Conservation (phyloP, 2,797 vertebrate species). For the Parotocinclus haroldoi region DNA sequence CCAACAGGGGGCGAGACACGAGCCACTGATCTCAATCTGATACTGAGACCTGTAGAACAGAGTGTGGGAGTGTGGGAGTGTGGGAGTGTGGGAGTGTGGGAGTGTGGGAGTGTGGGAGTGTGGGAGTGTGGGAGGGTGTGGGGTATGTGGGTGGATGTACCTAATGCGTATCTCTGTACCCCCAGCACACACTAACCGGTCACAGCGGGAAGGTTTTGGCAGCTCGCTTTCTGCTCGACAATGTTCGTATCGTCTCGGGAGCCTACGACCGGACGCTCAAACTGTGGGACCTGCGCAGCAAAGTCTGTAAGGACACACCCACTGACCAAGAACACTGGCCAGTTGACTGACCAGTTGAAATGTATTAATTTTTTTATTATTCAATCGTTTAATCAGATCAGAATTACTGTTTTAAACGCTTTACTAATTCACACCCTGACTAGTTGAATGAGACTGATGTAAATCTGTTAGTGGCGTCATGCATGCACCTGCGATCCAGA, state of each 20-base stretch:
- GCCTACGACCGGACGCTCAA: conserved; percentile 97
- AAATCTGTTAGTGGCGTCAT: no score
- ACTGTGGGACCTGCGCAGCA: conserved; percentile 98
- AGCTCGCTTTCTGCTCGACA: conserved; percentile 93
- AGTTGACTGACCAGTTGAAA: no score
- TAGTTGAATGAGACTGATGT: no score
- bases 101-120: background rate
- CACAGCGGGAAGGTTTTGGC: conserved; percentile 96
- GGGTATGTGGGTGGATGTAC: no score
- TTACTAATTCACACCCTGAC: no score
- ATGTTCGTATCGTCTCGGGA: conserved; percentile 91
- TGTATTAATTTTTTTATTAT: no score
- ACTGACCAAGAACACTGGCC: background rate
- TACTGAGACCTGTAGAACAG: conserved; percentile 34
- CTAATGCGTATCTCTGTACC: background rate
- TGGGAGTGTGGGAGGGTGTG: no score
- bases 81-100: conserved; percentile 3
- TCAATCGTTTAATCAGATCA: no score
- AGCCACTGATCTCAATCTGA: conserved; percentile 37
- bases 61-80: background rate
- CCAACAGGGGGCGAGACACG: conserved; percentile 62
- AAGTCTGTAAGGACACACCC: conserved; percentile 85
- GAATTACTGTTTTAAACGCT: no score
- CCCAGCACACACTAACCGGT: conserved; percentile 66
- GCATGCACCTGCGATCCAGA: no score